Conservation (phyloP, 2,888 invertebrate genomes). For the Synanthedon andrenaeformis region DNA sequence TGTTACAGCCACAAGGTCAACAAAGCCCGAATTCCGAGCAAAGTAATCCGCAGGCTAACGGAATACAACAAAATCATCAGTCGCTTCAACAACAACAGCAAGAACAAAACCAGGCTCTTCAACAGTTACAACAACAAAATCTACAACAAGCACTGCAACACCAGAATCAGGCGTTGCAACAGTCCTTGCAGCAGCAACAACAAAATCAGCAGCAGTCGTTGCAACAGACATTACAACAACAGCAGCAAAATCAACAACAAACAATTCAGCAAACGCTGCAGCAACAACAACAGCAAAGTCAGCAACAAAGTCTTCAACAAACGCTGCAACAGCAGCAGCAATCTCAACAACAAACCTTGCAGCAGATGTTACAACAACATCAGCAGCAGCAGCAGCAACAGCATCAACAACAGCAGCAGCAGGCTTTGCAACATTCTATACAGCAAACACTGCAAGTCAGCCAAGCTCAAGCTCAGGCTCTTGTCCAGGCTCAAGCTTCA, state of each 20-base stretch:
- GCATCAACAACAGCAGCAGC: slow-evolving; percentile 23
- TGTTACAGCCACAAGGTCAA: slow-evolving; percentile 65
- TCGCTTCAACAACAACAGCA: slow-evolving; percentile 43
- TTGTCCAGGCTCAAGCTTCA: slow-evolving; percentile 56
- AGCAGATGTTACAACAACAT: slow-evolving; percentile 37
- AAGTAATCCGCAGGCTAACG: slow-evolving; percentile 60
- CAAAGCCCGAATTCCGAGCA: slow-evolving; percentile 57
- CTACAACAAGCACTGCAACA: slow-evolving; percentile 22
- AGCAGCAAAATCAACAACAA: slow-evolving; percentile 46
- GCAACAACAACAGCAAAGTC: slow-evolving; percentile 27
- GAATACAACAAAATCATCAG: slow-evolving; percentile 52
- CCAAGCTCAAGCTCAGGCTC: slow-evolving; percentile 58
- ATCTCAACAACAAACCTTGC: slow-evolving; percentile 33
- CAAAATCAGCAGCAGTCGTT: slow-evolving; percentile 30
- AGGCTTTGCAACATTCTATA: slow-evolving; percentile 42
- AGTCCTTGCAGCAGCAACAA: slow-evolving; percentile 29
- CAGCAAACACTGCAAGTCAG: slow-evolving; percentile 56
- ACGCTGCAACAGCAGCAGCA: slow-evolving; percentile 33
- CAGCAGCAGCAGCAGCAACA: slow-evolving; percentile 30
- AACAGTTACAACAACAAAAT: slow-evolving; percentile 36
- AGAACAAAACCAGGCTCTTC: slow-evolving; percentile 43
- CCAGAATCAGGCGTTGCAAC: slow-evolving; percentile 55
- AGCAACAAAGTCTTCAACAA: slow-evolving; percentile 22
- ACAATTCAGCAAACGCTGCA: slow-evolving; percentile 19
- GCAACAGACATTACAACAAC: slow-evolving; percentile 56